Conservation (phyloP, 2,888 invertebrate species). For the Thera britannica region DNA sequence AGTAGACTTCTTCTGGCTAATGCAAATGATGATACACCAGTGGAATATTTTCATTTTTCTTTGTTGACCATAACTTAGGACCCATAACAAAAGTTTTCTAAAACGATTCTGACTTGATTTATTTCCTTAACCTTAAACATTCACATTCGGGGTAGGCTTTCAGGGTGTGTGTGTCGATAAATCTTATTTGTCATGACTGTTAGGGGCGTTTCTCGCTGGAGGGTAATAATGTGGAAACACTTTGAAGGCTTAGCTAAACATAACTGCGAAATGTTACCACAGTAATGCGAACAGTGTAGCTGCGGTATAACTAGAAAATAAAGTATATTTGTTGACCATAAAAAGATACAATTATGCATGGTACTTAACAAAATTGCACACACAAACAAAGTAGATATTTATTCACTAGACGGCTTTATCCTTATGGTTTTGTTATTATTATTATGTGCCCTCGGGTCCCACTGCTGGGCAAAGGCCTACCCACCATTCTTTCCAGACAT, state of each 20-base stretch:
- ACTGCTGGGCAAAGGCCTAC: no score
- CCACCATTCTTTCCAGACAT: no score
- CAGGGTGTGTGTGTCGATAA: constrained; percentile 37
- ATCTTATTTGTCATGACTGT: constrained; percentile 39
- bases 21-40: no score
- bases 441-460: no score
- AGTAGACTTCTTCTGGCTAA: no score
- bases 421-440: no score
- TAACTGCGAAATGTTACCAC: neutral
- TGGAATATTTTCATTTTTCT: neutral
- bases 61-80: neutral
- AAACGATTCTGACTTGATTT: constrained; percentile 25
- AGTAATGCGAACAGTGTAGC: neutral
- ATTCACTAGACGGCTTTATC: no score
- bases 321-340: no score
- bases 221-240: constrained; percentile 27
- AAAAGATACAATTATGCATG: no score
- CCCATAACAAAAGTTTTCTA: constrained; percentile 3
- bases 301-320: neutral
- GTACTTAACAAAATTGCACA: no score
- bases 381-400: no score
- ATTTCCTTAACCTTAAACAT: constrained; percentile 32
- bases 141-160: constrained; percentile 25
- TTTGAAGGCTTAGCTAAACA: constrained; percentile 1
- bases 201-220: constrained; percentile 31